Conservation (phyloP, 1,140 invertebrate species). For the Pachypeltis micranthus region DNA sequence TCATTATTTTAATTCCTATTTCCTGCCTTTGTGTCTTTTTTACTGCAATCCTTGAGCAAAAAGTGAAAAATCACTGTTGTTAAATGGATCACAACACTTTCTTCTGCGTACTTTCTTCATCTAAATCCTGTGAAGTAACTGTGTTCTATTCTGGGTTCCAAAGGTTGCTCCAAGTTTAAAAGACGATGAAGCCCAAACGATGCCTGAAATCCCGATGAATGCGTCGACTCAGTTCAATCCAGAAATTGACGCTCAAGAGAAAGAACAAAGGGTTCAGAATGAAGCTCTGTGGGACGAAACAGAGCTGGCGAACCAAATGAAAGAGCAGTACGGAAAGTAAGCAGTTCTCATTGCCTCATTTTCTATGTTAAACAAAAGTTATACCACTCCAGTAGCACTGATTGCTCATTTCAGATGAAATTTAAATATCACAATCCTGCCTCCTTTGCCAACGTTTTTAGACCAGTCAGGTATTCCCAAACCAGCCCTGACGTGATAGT, state of each 20-base stretch:
- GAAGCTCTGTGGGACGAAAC: not conserved
- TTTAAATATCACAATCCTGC: too few relatives aligned
- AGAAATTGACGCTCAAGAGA: constrained; percentile 25
- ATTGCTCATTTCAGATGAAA: too few relatives aligned
- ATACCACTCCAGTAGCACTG: too few relatives aligned
- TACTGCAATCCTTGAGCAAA: too few relatives aligned
- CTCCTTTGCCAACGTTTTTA: not conserved
- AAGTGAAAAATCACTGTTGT: too few relatives aligned
- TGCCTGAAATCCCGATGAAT: constrained; percentile 47
- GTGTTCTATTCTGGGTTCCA: not conserved
- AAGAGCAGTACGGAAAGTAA: not conserved
- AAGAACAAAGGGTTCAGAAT: constrained; percentile 6
- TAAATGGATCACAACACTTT: not conserved
- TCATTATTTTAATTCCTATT: too few relatives aligned
- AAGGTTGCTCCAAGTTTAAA: constrained; percentile 8
- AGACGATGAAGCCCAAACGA: constrained; percentile 45
- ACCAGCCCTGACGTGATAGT: too few relatives aligned
- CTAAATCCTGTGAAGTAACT: not conserved
- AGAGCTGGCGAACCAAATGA: not conserved
- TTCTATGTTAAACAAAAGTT: too few relatives aligned
- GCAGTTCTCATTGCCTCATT: too few relatives aligned
- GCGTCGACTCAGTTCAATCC: constrained; percentile 49
- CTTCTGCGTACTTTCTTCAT: not conserved
- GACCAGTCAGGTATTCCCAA: too few relatives aligned
- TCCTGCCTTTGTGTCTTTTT: too few relatives aligned